Base-by-base conservation (phyloP, 1,140 invertebrate species). In the Leptoteleia sp. region DNA sequence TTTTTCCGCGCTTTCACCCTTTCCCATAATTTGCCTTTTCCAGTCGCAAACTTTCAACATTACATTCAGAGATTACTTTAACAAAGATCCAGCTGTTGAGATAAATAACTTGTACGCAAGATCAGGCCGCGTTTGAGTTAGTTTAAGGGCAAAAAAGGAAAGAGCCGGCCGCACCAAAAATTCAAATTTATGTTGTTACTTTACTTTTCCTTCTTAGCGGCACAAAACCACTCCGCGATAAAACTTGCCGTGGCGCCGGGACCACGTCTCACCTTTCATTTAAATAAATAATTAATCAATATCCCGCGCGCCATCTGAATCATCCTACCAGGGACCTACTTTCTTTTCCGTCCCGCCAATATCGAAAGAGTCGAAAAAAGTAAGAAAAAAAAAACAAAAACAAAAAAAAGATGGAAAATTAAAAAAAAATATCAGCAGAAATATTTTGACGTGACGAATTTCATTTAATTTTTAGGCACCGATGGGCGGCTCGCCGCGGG, bases 131-230 rank as follows among this genome's bases (percentile, higher is more conserved):
- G 42, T 50, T 70, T 70, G n/a, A 29, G 65, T 38, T 59, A 59
- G 57, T 57, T 70, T 50, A 31, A 37, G 35, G 42, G 17, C 11
- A 33, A 48, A 48, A 50, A n/a, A n/a, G n/a, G 52, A 57, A 70
- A 48, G 43, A n/a, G n/a, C n/a, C 52, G 59, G 43, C 65, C 22
- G 52, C 65, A 48, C 50, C 42, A 50, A 57, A 70, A 70, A 70
- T 68, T 68, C 17, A 57, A 68, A 68, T 68, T 68, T 55, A 68
- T 57, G 50, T 57, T 47, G 50, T 57, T 68, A 68, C 64, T 68
- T 57, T 55, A 68, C 47, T 68, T 68, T 52, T 27, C n/a, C 40
- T 57, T 68, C 47, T 68, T 68, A 47, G 52, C 3, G 16, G n/a
- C 12, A 40, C 17, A 35, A 1, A 38, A 13, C 37, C 47, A 43